Conservation (phyloP, 2,797 vertebrate species). For the Chelidonichthys spinosus region DNA sequence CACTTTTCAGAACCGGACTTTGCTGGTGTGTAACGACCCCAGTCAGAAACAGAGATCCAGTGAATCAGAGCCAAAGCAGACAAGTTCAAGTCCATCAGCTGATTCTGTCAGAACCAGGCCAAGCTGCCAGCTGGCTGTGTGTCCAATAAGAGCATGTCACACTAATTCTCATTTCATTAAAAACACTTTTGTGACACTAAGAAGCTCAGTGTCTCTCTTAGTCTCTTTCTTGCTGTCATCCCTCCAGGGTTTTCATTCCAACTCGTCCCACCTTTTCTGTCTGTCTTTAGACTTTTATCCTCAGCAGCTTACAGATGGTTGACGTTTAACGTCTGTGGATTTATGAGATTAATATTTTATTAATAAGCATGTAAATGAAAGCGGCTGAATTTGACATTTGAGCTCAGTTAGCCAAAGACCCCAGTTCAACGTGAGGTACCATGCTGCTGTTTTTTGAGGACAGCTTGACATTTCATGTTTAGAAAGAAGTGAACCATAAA, state of each 20-base stretch:
- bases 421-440: too few relatives aligned
- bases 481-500: too few relatives aligned
- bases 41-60: too few relatives aligned
- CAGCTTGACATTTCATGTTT: background rate
- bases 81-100: too few relatives aligned
- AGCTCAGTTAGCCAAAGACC: too few relatives aligned
- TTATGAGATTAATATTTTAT: too few relatives aligned
- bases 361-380: background rate
- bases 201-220: conserved; percentile 36
- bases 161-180: conserved; percentile 28
- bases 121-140: too few relatives aligned
- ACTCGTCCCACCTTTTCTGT: background rate
- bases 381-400: background rate
- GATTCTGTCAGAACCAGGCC: too few relatives aligned
- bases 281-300: background rate
- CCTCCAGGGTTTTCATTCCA: background rate
- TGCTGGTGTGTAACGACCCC: too few relatives aligned
- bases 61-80: too few relatives aligned
- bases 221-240: background rate
- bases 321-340: conserved; percentile 4
- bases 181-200: conserved; percentile 23
- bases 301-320: conserved; percentile 9
- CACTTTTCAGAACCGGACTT: too few relatives aligned
- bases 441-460: background rate
- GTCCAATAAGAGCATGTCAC: too few relatives aligned